phyloP scores from a whole-genome alignment of 1,140 invertebrate species.

The Belonocnema kinseyi region DNA sequence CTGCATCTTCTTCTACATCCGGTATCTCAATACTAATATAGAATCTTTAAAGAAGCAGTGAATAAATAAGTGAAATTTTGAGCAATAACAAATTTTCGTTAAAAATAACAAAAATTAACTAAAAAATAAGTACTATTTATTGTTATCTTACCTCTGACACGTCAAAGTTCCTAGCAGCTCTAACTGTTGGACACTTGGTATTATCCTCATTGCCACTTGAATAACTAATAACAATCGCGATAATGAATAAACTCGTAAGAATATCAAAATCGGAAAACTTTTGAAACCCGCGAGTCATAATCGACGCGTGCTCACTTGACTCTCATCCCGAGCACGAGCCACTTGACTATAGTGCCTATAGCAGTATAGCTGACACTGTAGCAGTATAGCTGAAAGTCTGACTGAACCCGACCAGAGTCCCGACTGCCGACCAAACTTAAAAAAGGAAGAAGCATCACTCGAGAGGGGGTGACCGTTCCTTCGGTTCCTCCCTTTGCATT shows the following conservation, averaged over 20 bases:
- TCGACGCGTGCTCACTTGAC: conserved; percentile 44
- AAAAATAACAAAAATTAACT: neutral
- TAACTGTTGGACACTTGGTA: conserved; percentile 78
- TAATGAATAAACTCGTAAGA: conserved; percentile 42
- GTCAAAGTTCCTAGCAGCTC: conserved; percentile 74
- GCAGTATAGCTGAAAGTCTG: conserved; percentile 54
- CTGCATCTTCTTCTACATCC: too few species aligned
- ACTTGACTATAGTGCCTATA: neutral
- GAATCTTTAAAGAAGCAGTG: too few species aligned
- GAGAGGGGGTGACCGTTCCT: conserved; percentile 64
- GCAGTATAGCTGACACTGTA: neutral
- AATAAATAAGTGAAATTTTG: neutral
- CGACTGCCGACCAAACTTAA: conserved; percentile 44
- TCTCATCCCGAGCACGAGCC: conserved; percentile 35
- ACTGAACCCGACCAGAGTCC: conserved; percentile 44
- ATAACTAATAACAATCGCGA: conserved; percentile 16
- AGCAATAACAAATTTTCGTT: neutral
- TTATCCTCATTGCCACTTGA: conserved; percentile 74
- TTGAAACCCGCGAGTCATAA: conserved; percentile 46
- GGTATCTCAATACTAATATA: too few species aligned
- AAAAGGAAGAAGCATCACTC: conserved; percentile 51
- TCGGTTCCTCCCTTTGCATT: conserved; percentile 68
- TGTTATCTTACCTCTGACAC: conserved; percentile 68
- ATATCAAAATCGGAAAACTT: conserved; percentile 38
- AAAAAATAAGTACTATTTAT: neutral